Conservation (phyloP, 2,113 vertebrate species). For the Brienomyrus brachyistius region DNA sequence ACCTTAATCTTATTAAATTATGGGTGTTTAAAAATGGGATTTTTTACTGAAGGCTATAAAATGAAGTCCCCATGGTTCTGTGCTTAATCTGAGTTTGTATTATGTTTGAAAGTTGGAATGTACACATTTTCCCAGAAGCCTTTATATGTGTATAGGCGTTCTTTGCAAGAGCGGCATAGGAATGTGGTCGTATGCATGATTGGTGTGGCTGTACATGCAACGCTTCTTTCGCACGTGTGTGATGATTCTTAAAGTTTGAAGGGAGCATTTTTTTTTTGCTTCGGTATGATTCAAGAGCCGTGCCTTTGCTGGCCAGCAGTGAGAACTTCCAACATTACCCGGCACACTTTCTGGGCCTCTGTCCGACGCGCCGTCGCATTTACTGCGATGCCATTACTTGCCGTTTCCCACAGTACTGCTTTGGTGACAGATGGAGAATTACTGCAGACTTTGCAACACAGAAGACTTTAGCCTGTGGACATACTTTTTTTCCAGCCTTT, state of each 20-base stretch:
- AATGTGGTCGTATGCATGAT: neutral
- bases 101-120: neutral
- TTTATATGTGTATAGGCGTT: neutral
- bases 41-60: neutral
- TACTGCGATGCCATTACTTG: neutral
- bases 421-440: constrained; percentile 8
- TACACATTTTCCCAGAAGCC: neutral
- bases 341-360: neutral
- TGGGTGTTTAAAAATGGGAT: neutral
- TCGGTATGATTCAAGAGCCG: neutral
- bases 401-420: neutral
- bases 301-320: neutral
- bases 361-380: neutral
- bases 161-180: neutral
- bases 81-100: neutral
- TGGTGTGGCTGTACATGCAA: neutral
- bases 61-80: neutral
- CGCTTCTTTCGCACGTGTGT: neutral
- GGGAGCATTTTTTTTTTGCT: neutral
- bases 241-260: neutral
- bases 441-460: neutral
- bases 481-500: neutral
- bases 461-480: neutral
- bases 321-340: neutral
- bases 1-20: neutral